Evolutionary conservation across 2,113 vertebrate genomes (phyloP).

Genomic region (Corydoras maculifer): DNA sequence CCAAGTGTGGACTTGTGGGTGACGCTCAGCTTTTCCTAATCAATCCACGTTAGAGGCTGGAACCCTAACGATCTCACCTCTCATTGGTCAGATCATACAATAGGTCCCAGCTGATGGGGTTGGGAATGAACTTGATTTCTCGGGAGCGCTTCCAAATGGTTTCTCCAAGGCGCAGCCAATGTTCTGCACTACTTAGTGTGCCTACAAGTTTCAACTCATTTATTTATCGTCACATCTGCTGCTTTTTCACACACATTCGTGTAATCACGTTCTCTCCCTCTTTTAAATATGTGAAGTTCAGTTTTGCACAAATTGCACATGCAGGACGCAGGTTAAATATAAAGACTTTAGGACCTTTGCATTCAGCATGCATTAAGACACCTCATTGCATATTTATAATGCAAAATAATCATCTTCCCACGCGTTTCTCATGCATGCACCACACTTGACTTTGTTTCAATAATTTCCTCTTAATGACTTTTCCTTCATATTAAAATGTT

Average conservation of each 20-base stretch:
- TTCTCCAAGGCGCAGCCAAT: too few species aligned
- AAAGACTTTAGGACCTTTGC: background rate
- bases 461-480: constrained; percentile 46
- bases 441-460: constrained; percentile 54
- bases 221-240: too few species aligned
- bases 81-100: constrained; percentile 70
- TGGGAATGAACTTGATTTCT: constrained; percentile 80
- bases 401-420: constrained; percentile 17
- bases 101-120: constrained; percentile 61
- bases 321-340: background rate
- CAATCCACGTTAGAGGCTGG: constrained; percentile 39
- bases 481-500: constrained; percentile 61
- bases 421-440: constrained; percentile 50
- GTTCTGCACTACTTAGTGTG: too few species aligned
- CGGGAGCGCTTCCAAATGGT: background rate
- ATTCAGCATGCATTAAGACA: background rate
- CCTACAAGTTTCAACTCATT: too few species aligned
- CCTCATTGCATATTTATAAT: constrained; percentile 30
- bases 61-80: constrained; percentile 49
- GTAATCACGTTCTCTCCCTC: too few species aligned
- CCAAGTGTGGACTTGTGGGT: constrained; percentile 23
- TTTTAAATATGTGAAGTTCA: too few species aligned
- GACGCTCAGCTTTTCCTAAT: constrained; percentile 53
- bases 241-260: too few species aligned
- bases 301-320: background rate